Evolutionary conservation across 2,797 vertebrate genomes (phyloP).

Genomic region (Cuniculus paca): DNA sequence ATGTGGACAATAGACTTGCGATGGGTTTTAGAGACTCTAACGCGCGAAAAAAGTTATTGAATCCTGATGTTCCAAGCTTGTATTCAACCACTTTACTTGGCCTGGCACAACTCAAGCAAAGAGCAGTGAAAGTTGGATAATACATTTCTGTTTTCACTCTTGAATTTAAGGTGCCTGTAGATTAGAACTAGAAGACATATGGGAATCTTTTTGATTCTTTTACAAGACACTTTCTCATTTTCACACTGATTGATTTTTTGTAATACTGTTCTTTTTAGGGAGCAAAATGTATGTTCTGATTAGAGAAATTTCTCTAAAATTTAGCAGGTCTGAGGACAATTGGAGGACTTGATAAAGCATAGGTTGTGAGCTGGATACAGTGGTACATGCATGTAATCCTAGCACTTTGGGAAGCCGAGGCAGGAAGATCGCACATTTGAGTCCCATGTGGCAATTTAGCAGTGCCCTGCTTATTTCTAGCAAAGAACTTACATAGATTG

Average conservation of each 20-base stretch:
- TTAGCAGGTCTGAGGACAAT: background rate
- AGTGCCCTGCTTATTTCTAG: background rate
- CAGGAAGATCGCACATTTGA: background rate
- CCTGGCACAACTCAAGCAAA: background rate
- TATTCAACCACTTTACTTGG: background rate
- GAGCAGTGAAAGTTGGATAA: background rate
- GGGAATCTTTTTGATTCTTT: background rate
- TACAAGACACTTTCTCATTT: background rate
- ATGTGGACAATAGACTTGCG: background rate
- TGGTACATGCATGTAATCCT: background rate
- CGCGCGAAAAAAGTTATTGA: conserved; percentile 1
- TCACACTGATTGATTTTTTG: conserved; percentile 10
- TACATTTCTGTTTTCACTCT: background rate
- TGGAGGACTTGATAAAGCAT: background rate
- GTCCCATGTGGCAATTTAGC: background rate
- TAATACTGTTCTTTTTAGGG: background rate
- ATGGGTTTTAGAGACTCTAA: conserved; percentile 49
- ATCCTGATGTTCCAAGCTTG: background rate
- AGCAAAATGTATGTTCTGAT: background rate
- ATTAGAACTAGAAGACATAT: background rate
- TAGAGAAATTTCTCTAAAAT: background rate
- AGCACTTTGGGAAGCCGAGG: background rate
- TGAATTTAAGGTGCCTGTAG: background rate
- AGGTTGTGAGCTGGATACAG: background rate
- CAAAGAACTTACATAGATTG: background rate